Evolutionary conservation across 1,140 invertebrate species (phyloP).

Genomic region (Heliothis subflexa): DNA sequence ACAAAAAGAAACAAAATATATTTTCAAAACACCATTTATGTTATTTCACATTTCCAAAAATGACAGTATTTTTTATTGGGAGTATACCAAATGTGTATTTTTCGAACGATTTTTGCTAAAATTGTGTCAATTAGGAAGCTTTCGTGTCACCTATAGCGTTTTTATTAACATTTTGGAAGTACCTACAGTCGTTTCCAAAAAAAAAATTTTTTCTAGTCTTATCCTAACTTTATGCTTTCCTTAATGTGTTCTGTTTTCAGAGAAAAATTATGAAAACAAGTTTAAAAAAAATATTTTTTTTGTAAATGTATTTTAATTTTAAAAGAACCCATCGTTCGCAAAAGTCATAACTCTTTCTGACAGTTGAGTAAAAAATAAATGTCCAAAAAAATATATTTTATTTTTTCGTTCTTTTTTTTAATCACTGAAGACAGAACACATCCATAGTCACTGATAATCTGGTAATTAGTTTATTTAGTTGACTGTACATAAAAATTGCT

Average conservation of each 20-base stretch:
- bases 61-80: neutral
- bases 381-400: too few relatives aligned
- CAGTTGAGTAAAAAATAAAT: too few relatives aligned
- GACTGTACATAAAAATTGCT: constrained; percentile 12
- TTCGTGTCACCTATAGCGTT: constrained; percentile 38
- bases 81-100: constrained; percentile 25
- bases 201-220: constrained; percentile 12
- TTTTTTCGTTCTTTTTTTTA: too few relatives aligned
- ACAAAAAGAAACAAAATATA: constrained; percentile 18
- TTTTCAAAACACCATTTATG: constrained; percentile 24
- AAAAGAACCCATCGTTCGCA: neutral
- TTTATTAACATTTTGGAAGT: constrained; percentile 46
- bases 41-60: neutral
- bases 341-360: too few relatives aligned
- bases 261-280: neutral
- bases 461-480: neutral
- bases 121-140: constrained; percentile 48
- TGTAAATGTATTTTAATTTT: neutral
- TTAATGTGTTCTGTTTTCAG: constrained; percentile 13
- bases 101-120: constrained; percentile 33
- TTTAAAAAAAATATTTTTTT: neutral
- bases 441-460: neutral
- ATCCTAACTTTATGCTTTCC: constrained; percentile 26
- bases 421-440: constrained; percentile 10
- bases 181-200: constrained; percentile 25